These are phyloP conservation scores for Ophion ventricosus DNA, from an alignment of 2,888 invertebrate species.

Conservation along the genomic window DNA sequence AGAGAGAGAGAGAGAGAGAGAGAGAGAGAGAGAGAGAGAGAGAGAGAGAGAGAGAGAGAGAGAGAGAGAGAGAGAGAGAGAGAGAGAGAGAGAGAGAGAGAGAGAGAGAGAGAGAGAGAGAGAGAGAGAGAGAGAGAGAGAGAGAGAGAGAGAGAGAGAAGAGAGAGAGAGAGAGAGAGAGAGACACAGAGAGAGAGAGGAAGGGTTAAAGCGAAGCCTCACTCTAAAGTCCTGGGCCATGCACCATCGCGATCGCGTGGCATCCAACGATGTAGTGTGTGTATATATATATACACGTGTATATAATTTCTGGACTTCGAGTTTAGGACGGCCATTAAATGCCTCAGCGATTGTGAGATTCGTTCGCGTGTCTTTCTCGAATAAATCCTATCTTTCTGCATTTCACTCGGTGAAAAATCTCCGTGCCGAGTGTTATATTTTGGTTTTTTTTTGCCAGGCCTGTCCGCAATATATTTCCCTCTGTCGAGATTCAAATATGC, in stretches of 20 bases:
- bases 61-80: not conserved
- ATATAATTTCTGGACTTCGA: conserved; percentile 41
- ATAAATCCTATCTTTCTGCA: conserved; percentile 57
- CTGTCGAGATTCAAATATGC: not conserved
- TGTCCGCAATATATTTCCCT: not conserved
- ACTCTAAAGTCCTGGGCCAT: conserved; percentile 17
- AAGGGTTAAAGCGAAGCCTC: conserved; percentile 27
- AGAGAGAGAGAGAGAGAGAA: not conserved
- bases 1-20: not conserved
- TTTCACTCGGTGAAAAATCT: conserved; percentile 54
- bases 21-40: not conserved
- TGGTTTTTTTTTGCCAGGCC: not conserved
- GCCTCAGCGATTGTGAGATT: conserved; percentile 27
- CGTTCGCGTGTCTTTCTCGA: conserved; percentile 50
- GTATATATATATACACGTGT: conserved; percentile 11
- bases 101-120: not conserved
- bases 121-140: not conserved
- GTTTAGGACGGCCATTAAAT: conserved; percentile 53
- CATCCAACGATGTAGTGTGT: not conserved
- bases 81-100: not conserved
- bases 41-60: not conserved
- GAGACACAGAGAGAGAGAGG: not conserved
- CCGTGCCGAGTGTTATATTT: conserved; percentile 18
- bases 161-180: not conserved
- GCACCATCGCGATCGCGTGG: conserved; percentile 44